Base-by-base conservation (phyloP, 2,888 invertebrate genomes). In the Napeogenes inachia region DNA sequence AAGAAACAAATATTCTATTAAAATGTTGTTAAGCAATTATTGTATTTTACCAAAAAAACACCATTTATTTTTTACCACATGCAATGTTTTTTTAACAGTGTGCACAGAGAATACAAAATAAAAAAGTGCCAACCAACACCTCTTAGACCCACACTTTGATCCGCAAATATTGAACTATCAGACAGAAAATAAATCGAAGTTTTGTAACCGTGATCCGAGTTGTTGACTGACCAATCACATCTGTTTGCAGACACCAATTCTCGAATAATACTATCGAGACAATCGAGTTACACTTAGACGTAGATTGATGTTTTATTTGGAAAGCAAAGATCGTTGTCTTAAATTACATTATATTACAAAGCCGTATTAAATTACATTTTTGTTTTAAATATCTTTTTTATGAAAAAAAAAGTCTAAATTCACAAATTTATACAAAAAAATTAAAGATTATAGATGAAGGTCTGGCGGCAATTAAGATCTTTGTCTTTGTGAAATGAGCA, bases 1-100 rank as follows among this genome's bases (percentile, higher is more conserved):
- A 93, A 53, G 94, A 94, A 12, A n/a, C 85, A 86, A 84, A 70
- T 66, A 71, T 13, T 30, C 21, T 42, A 8, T 12, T 21, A 10
- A 42, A 42, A 10, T 10, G 3, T 10, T 10, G 12, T 12, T 12
- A 10, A 42, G 10, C 42, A 42, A 10, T 42, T 13, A n/a, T 50
- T 13, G n/a, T n/a, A 50, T 4, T 21, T n/a, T n/a, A 21, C n/a
- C 6, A 53, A 30, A 53, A 10, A 53, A 53, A 53, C 6, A 53
- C 10, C 13, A 53, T 12, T 21, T 5, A 6, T 4, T 53, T 21
- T 21, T 53, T 21, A 53, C 13, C 21, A 30, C 21, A 10, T 50
- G 6, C 21, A 50, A 50, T 30, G 30, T 50, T 21, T 21, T 21
- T 21, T 21, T 21, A 21, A 21, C 0, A 21, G 21, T 21, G 21